Percentiles rank a stretch among this genome's conserved stretches.
Evolutionary conservation across 2,113 vertebrate species (phyloP).

Genomic region (Hymenochirus boettgeri): DNA sequence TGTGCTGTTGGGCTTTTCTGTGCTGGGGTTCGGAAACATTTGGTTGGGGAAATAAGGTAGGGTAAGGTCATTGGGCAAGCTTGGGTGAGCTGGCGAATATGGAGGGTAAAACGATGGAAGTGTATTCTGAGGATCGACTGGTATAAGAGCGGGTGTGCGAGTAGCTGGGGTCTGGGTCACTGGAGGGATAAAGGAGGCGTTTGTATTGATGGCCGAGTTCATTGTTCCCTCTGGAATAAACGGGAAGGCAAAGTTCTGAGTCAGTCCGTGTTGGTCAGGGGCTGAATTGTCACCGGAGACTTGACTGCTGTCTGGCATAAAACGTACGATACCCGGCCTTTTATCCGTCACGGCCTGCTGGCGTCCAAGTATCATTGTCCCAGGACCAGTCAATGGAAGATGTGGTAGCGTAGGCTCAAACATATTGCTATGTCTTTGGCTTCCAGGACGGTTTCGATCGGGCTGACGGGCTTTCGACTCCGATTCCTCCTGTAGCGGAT

Average conservation of each 20-base stretch:
- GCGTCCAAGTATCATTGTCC: constrained; percentile 84
- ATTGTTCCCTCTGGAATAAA: constrained; percentile 91
- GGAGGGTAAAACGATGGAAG: constrained; percentile 92
- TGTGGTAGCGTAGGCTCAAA: constrained; percentile 86
- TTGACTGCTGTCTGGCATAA: constrained; percentile 87
- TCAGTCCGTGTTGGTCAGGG: constrained; percentile 81
- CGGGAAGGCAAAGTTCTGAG: constrained; percentile 93
- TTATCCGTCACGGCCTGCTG: constrained; percentile 79
- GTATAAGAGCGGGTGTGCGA: constrained; percentile 85
- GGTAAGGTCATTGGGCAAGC: constrained; percentile 89
- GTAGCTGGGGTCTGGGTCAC: constrained; percentile 84
- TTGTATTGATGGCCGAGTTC: constrained; percentile 92
- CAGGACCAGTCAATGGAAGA: constrained; percentile 73
- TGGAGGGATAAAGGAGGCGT: constrained; percentile 89
- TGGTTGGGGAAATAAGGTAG: constrained; percentile 96
- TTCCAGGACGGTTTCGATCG: constrained; percentile 78
- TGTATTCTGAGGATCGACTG: constrained; percentile 90
- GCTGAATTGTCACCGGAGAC: constrained; percentile 76
- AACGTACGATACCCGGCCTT: constrained; percentile 86
- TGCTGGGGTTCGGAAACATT: constrained; percentile 91
- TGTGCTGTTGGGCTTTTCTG: constrained; percentile 80
- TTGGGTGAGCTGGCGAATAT: constrained; percentile 94
- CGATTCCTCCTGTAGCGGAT: constrained; percentile 73
- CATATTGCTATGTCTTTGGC: constrained; percentile 78
- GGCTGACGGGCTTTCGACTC: constrained; percentile 80